Base-by-base conservation (phyloP, 2,888 invertebrate genomes). In the Tachina fera region DNA sequence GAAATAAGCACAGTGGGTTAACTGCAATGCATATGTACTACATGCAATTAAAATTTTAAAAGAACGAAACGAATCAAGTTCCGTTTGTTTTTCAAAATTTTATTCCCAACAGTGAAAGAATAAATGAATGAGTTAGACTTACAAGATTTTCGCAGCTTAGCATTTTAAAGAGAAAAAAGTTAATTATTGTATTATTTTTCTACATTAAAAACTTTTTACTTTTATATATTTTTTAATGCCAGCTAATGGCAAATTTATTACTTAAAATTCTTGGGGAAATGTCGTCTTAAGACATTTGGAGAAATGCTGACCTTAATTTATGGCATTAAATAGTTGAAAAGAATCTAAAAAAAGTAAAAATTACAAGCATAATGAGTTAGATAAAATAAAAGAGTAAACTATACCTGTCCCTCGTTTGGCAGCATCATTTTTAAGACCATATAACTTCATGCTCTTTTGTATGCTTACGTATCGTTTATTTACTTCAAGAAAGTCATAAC, bases 1-100 rank as follows among this genome's bases (percentile, higher is more conserved):
- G 41, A 65, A 76, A 58, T 70, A 41, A 76, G 76, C 61, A 82
- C 76, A 76, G 63, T 76, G 82, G 82, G 75, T 82, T 76, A 76
- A 63, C 22, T 31, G 22, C 70, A 43, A 31, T 31, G 31, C 31
- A 31, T 6, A 31, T 31, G 31, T 31, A 31, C 6, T 13, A 60
- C 19, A 13, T 45, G 51, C 6, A 45, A 61, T 61, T 51, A 49
- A 68, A 49, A 31, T n/a, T 47, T 51, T 49, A 31, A 22, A 49
- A 4, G 6, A 43, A 53, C 5, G 14, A 67, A 81, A 83, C 71
- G 14, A 67, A 81, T 77, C 71, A 65, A 60, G 82, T 83, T 77
- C 43, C 65, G 51, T 71, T 83, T 51, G 14, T 22, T 43, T n/a
- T 53, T 53, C n/a, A 22, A 41, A 13, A 31, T 1, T 10, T 11